A percentile compares a stretch with the other conserved stretches of the same genome.
Conservation (phyloP, 2,113 vertebrate species). For the Isichthys henryi region DNA sequence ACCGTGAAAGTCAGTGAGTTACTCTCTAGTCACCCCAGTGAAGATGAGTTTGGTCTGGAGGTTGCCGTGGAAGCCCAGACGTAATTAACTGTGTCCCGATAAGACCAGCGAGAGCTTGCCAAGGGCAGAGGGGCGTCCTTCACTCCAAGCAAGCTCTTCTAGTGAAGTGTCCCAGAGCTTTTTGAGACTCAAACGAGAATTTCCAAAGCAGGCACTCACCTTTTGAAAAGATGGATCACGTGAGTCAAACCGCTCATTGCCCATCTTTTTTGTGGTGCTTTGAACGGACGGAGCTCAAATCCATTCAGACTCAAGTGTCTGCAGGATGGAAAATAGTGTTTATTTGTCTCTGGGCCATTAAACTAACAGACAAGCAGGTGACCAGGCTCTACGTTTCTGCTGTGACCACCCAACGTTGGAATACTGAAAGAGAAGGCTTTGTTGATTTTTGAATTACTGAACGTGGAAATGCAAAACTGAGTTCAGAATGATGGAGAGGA, state of each 20-base stretch:
- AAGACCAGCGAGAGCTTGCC: background rate
- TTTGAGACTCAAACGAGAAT: conserved; percentile 37
- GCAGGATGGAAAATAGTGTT: background rate
- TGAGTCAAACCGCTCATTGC: background rate
- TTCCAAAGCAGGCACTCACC: conserved; percentile 34
- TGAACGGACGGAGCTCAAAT: background rate
- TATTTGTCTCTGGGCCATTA: background rate
- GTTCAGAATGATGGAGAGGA: background rate
- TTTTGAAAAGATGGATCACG: conserved; percentile 15
- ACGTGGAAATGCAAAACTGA: background rate
- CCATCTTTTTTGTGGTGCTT: background rate
- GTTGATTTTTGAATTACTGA: background rate
- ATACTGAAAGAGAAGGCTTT: background rate
- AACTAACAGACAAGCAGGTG: background rate
- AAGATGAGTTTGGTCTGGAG: conserved; percentile 5
- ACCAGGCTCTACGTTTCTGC: background rate
- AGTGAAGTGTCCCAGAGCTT: conserved; percentile 37
- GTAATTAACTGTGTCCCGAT: conserved; percentile 18
- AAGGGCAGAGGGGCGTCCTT: conserved; percentile 23
- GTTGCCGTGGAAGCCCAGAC: background rate
- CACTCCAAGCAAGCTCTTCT: conserved; percentile 50
- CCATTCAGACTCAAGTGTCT: background rate
- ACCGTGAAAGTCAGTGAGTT: background rate
- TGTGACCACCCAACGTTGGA: background rate
- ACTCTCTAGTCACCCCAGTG: background rate